Percentiles rank a stretch among this genome's conserved stretches.
These are phyloP conservation scores for Glyptemys insculpta DNA, from an alignment of 2,797 vertebrate species.

Conservation along the genomic window DNA sequence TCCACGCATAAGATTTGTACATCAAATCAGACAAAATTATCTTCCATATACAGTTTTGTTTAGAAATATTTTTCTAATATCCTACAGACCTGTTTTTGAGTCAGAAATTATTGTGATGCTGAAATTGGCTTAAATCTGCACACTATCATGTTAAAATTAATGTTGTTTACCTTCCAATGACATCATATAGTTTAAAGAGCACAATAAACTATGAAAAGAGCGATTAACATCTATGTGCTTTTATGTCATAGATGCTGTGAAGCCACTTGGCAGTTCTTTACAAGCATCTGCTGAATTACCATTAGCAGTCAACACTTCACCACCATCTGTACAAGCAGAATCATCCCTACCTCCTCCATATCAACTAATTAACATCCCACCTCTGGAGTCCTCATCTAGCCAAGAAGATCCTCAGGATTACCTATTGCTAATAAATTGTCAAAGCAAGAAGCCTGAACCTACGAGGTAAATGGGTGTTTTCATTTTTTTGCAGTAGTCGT, in stretches of 20 bases:
- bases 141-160: neutral
- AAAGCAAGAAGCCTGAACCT: conserved; percentile 97
- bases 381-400: conserved; percentile 89
- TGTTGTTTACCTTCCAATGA: neutral
- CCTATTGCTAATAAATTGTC: conserved; percentile 96
- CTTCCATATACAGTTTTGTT: neutral
- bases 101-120: neutral
- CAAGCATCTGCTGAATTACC: conserved; percentile 88
- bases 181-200: neutral
- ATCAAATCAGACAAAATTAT: neutral
- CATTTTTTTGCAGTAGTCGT: neutral
- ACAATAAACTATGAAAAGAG: neutral
- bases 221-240: neutral
- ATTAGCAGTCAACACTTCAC: conserved; percentile 81
- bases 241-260: conserved; percentile 88
- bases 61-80: neutral
- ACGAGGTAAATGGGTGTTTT: conserved; percentile 84
- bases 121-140: neutral
- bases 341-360: conserved; percentile 91
- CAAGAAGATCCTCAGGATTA: conserved; percentile 98
- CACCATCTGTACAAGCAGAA: conserved; percentile 79
- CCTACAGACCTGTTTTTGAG: neutral
- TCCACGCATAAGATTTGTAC: neutral
- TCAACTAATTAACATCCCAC: conserved; percentile 91
- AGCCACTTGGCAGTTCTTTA: conserved; percentile 86